phyloP scores from a whole-genome alignment of 2,797 vertebrate genomes.

The Chaetodon trifasciatus region DNA sequence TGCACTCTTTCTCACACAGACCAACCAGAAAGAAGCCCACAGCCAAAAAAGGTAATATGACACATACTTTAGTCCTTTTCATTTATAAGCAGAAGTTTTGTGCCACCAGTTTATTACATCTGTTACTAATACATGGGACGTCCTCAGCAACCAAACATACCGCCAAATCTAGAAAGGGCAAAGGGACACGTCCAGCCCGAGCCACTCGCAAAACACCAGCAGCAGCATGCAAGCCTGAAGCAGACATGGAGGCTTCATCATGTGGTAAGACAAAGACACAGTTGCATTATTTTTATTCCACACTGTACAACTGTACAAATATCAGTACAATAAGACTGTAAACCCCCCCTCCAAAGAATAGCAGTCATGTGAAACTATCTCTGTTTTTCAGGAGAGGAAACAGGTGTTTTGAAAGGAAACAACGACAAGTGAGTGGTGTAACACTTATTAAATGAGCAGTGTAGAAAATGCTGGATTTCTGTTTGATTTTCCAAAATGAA shows the following conservation, averaged over 20 bases:
- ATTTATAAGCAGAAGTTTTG: neutral
- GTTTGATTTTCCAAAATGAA: neutral
- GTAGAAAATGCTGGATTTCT: neutral
- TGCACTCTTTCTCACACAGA: constrained; percentile 40
- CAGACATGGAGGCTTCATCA: constrained; percentile 73
- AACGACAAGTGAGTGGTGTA: constrained; percentile 49
- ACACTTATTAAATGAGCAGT: neutral
- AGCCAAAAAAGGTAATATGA: constrained; percentile 51
- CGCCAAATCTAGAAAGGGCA: constrained; percentile 40
- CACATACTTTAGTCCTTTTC: neutral
- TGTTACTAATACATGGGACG: constrained; percentile 4
- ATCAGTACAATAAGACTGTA: neutral
- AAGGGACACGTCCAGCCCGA: constrained; percentile 8
- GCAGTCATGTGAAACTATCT: neutral
- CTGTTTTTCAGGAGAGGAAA: constrained; percentile 43
- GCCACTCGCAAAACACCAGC: neutral
- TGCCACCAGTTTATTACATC: neutral
- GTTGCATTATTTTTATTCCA: neutral
- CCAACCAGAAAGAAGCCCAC: constrained; percentile 32
- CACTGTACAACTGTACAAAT: neutral
- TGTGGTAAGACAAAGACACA: constrained; percentile 44
- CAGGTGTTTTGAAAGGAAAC: constrained; percentile 13
- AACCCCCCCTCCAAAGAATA: neutral
- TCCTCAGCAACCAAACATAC: constrained; percentile 38
- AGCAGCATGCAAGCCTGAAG: constrained; percentile 86